Evolutionary conservation across 2,113 vertebrate species (phyloP).

Genomic region (Charadrius vociferus): DNA sequence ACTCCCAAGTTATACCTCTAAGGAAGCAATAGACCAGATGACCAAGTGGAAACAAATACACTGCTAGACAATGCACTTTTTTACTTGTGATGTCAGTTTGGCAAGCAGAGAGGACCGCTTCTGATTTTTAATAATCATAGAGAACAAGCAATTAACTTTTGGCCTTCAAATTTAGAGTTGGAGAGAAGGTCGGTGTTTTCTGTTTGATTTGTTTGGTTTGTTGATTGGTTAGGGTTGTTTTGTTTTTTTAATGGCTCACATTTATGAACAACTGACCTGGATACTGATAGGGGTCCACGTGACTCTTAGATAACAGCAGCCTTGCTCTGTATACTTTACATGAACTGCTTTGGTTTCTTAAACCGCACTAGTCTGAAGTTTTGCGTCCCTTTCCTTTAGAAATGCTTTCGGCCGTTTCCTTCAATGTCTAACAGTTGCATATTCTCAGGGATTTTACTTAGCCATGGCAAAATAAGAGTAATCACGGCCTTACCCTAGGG

Average conservation of each 20-base stretch:
- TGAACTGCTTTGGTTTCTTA: neutral
- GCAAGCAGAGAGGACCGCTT: neutral
- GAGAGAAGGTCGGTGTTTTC: neutral
- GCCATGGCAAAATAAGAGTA: constrained; percentile 18
- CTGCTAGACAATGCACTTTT: neutral
- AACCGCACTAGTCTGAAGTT: neutral
- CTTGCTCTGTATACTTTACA: neutral
- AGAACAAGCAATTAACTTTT: neutral
- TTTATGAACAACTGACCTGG: neutral
- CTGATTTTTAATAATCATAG: neutral
- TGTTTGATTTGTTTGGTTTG: neutral
- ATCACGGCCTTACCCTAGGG: neutral
- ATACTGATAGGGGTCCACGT: neutral
- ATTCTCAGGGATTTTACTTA: constrained; percentile 75
- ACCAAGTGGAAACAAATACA: neutral
- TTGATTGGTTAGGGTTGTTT: neutral
- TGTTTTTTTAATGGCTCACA: neutral
- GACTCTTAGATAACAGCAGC: neutral
- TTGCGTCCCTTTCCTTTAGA: neutral
- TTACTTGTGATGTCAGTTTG: neutral
- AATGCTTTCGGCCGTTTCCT: neutral
- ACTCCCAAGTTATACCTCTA: neutral
- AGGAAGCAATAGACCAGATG: neutral
- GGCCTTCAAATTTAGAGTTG: neutral
- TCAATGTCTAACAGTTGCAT: constrained; percentile 45